Percentiles rank a stretch among this genome's conserved stretches.
phyloP scores from a whole-genome alignment of 1,140 invertebrate species.

The Rhopalosiphum maidis region DNA sequence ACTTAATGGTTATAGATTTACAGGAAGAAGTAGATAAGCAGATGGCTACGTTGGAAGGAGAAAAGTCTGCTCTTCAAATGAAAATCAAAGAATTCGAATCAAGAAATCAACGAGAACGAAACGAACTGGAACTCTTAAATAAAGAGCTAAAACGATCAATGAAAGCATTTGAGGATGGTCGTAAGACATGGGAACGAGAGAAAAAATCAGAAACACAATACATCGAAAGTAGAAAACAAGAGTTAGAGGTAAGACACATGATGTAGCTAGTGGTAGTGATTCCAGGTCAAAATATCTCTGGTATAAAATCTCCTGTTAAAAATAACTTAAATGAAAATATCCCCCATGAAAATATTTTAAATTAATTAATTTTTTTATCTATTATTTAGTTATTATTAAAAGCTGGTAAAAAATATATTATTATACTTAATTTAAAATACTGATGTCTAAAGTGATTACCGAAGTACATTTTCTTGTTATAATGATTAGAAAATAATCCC shows the following conservation, averaged over 20 bases:
- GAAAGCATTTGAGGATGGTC: background rate
- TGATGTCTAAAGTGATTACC: no score
- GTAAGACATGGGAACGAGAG: conserved; percentile 41
- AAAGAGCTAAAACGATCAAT: conserved; percentile 48
- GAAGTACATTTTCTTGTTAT: no score
- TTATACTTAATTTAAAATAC: no score
- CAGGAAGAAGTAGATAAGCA: conserved; percentile 46
- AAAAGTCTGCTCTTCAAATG: conserved; percentile 21
- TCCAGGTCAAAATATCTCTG: no score
- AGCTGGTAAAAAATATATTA: no score
- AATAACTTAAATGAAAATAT: no score
- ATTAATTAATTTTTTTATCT: no score
- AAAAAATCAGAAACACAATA: conserved; percentile 53
- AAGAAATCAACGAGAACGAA: conserved; percentile 43
- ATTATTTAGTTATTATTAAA: no score
- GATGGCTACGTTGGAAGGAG: background rate
- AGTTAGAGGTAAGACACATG: conserved; percentile 13
- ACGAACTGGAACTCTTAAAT: conserved; percentile 17
- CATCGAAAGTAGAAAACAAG: conserved; percentile 44
- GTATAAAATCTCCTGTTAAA: no score
- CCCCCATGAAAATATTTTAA: no score
- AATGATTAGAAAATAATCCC: no score
- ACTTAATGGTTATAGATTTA: background rate
- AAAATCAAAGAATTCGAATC: conserved; percentile 44
- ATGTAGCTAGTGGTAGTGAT: background rate